phyloP scores from a whole-genome alignment of 2,888 invertebrate genomes.

The Panopea generosa region DNA sequence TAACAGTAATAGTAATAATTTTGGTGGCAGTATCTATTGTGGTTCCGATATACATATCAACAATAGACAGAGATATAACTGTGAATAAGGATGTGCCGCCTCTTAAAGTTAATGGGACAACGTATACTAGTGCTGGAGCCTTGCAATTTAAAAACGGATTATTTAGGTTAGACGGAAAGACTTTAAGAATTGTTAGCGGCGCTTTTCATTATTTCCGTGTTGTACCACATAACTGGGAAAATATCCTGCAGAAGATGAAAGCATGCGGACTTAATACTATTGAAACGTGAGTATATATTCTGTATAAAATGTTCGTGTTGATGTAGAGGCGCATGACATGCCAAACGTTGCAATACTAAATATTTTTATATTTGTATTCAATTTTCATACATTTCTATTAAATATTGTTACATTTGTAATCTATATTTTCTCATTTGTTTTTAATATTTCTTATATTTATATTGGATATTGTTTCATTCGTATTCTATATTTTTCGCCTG shows the following conservation, averaged over 20 bases:
- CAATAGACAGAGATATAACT: neutral
- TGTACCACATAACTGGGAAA: conserved; percentile 79
- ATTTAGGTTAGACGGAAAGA: conserved; percentile 75
- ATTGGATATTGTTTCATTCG: too few species aligned
- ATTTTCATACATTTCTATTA: too few species aligned
- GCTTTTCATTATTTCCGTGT: conserved; percentile 83
- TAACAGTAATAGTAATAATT: neutral
- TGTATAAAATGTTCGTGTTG: neutral
- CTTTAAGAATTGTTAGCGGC: conserved; percentile 80
- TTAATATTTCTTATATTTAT: too few species aligned
- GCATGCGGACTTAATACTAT: conserved; percentile 83
- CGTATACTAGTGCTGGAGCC: conserved; percentile 50
- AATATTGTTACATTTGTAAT: neutral
- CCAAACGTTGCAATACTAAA: too few species aligned
- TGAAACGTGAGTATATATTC: conserved; percentile 82
- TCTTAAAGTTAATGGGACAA: neutral
- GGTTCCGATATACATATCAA: neutral
- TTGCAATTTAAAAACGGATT: conserved; percentile 64
- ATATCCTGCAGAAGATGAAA: conserved; percentile 80
- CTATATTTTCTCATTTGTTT: too few species aligned
- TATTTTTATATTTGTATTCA: too few species aligned
- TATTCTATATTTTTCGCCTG: too few species aligned
- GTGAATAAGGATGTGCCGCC: neutral
- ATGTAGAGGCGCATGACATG: too few species aligned
- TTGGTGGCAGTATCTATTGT: neutral